Conservation (phyloP, 2,113 vertebrate genomes). For the Silurus glanis region DNA sequence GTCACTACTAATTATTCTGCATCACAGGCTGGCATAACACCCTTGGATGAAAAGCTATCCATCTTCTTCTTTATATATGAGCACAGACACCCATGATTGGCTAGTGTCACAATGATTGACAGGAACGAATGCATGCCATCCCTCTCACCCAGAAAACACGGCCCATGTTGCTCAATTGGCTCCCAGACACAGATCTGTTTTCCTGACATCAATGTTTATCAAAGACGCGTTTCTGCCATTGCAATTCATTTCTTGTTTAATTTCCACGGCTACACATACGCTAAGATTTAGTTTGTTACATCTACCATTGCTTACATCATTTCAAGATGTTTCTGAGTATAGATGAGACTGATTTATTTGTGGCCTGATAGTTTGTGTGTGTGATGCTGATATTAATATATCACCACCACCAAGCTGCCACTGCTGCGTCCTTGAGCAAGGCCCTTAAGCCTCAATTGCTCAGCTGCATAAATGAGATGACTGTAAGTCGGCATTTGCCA, state of each 20-base stretch:
- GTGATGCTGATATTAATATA: background rate
- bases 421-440: no score
- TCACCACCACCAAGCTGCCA: background rate
- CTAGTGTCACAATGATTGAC: background rate
- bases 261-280: background rate
- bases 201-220: background rate
- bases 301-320: background rate
- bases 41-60: background rate
- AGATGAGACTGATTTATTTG: background rate
- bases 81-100: background rate
- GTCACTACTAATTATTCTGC: background rate
- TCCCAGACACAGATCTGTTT: background rate
- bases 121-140: background rate
- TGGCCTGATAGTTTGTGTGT: background rate
- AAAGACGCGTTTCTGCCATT: background rate
- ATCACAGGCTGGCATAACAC: background rate
- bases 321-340: background rate
- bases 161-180: background rate
- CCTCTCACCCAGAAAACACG: background rate
- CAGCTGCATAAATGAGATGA: no score
- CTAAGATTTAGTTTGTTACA: background rate
- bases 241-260: background rate
- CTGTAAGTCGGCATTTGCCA: background rate
- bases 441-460: no score
- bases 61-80: background rate